A percentile compares a stretch with the other conserved stretches of the same genome.
These are phyloP conservation scores for Bombus polaris DNA, from an alignment of 1,140 invertebrate species.

Conservation along the genomic window DNA sequence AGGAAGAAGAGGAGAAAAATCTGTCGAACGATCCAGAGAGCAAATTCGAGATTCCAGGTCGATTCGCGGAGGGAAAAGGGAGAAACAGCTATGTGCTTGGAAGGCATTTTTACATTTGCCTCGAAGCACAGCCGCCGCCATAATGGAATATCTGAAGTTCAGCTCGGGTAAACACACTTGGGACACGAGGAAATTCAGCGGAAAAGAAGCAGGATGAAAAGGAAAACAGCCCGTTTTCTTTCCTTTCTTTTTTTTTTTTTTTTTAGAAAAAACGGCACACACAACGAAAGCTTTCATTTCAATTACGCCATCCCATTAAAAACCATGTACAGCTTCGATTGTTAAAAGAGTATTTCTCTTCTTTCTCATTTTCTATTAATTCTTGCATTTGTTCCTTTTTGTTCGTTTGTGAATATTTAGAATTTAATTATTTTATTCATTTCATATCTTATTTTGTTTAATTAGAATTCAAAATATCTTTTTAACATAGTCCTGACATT, in stretches of 20 bases:
- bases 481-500: no score
- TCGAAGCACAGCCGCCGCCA: conserved; percentile 46
- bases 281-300: conserved; percentile 64
- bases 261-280: neutral
- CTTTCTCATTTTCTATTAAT: neutral
- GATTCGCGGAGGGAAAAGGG: conserved; percentile 42
- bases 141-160: conserved; percentile 74
- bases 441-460: no score
- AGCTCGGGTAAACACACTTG: conserved; percentile 63
- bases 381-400: neutral
- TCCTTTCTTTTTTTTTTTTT: neutral
- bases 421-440: neutral
- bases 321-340: neutral
- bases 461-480: no score
- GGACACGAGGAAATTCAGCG: conserved; percentile 51
- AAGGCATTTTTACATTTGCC: conserved; percentile 66
- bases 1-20: neutral
- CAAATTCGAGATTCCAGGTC: conserved; percentile 45
- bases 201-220: conserved; percentile 27
- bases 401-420: neutral
- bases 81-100: conserved; percentile 36
- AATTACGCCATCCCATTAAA: conserved; percentile 55
- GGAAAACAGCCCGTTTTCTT: neutral
- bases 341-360: neutral
- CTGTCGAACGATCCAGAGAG: conserved; percentile 17